Base-by-base conservation (phyloP, 2,888 invertebrate species). In the Cactoblastis cactorum region DNA sequence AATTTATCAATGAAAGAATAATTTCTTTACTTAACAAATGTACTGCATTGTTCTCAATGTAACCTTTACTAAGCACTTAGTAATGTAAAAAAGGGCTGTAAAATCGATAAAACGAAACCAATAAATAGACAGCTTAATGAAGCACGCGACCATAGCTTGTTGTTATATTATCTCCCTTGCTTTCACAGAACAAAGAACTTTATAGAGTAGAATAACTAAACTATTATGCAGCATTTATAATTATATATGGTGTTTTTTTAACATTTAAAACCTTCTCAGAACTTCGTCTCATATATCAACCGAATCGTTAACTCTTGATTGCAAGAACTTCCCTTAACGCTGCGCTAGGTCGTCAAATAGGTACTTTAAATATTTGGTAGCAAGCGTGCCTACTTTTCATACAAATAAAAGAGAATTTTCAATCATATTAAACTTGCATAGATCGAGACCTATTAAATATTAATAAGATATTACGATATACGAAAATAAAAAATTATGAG, bases 81-180 rank as follows among this genome's bases (percentile, higher is more conserved):
- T 11, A 18, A 2, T 1, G 18, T 38, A 19, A 39, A 39, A 19
- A 19, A n/a, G 1, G n/a, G 1, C n/a, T 9, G 19, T 39, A 5
- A 22, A 39, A 39, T n/a, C n/a, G 39, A 39, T 39, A 39, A 39
- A 9, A 5, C 6, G 3, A 18, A 19, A 19, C 39, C 39, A 39
- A 39, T 39, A 39, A 39, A 39, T 17, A 39, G 19, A 19, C 19
- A 19, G 22, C 19, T 39, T 19, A 39, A 39, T 39, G 39, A 39
- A 12, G 19, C 39, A 19, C 19, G 19, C 39, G 28, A 28, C 14
- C 19, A 22, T 12, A 12, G 18, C 19, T 11, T 39, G 19, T 5
- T 19, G 39, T 19, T 19, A 19, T 19, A 4, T 39, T 39, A 39
- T 39, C 39, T 39, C 39, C 39, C 39, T 19, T 11, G 22, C 22